Evolutionary conservation across 2,888 invertebrate genomes (phyloP), one percentile per base, ranked within the genome.

Genomic region (Euclidia mi): DNA sequence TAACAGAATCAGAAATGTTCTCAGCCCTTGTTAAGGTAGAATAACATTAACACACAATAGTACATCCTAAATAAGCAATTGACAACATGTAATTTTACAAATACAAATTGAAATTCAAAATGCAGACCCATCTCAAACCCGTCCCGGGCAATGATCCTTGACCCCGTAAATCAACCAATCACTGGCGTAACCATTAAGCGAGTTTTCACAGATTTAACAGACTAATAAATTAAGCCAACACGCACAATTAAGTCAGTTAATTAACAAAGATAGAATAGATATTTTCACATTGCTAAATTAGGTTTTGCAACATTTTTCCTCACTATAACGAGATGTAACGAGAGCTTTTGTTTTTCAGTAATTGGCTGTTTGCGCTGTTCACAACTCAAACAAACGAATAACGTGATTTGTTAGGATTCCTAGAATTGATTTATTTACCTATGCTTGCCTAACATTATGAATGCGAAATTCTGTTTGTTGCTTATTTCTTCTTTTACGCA

Each of bases 381-480:
- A 56, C 51, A 61, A 73, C 59, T 72, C 44, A 64, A 64, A 69
- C 50, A 56, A 73, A 73, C 50, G 58, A 49, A 52, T 45, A 20
- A 41, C 61, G 6, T 58, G 65, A 65, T 71, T 65, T 65, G 65
- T 68, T 64, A 53, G 51, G 56, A 50, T 49, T 14, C 43, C 15
- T 7, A 18, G 15, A 17, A 14, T 15, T n/a, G n/a, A n/a, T n/a
- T n/a, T n/a, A n/a, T n/a, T n/a, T n/a, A n/a, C n/a, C n/a, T n/a
- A n/a, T n/a, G n/a, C n/a, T n/a, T n/a, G n/a, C n/a, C n/a, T n/a
- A n/a, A n/a, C n/a, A n/a, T n/a, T n/a, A n/a, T n/a, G n/a, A n/a
- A n/a, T n/a, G n/a, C n/a, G n/a, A n/a, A n/a, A n/a, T n/a, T n/a
- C n/a, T n/a, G n/a, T n/a, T n/a, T n/a, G n/a, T n/a, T n/a, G n/a